These are phyloP conservation scores for Phataginus tricuspis DNA, from an alignment of 2,797 vertebrate genomes.

Conservation along the genomic window DNA sequence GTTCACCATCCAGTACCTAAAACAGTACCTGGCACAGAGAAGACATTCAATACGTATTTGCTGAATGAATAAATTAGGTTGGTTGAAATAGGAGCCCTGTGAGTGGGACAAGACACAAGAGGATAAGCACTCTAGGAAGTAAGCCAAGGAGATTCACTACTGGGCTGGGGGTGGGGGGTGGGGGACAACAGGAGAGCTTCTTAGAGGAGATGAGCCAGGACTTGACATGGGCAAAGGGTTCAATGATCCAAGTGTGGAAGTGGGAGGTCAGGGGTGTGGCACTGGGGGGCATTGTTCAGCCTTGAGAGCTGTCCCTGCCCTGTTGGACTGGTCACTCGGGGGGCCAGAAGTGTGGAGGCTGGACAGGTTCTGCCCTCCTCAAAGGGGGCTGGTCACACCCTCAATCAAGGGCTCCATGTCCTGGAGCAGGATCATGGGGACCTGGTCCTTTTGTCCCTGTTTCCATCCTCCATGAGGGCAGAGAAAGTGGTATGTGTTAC, in stretches of 20 bases:
- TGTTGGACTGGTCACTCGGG: too few relatives aligned
- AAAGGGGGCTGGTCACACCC: not conserved
- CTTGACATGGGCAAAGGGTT: not conserved
- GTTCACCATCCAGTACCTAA: not conserved
- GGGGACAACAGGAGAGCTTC: not conserved
- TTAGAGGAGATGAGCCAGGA: not conserved
- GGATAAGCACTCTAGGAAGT: not conserved
- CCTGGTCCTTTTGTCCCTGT: not conserved
- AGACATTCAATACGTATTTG: constrained; percentile 37
- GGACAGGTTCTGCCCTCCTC: not conserved
- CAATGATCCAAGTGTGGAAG: not conserved
- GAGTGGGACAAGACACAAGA: not conserved
- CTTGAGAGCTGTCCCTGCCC: not conserved
- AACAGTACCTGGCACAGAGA: not conserved
- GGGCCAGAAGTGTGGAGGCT: not conserved
- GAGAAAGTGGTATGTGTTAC: not conserved
- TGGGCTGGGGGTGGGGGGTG: not conserved
- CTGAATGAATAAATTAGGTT: constrained; percentile 49
- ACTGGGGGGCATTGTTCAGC: not conserved
- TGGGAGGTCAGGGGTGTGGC: not conserved
- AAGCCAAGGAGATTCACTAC: not conserved
- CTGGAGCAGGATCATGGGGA: not conserved
- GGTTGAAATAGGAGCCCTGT: constrained; percentile 16
- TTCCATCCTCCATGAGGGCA: not conserved
- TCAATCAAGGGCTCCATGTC: not conserved